Evolutionary conservation across 1,140 invertebrate genomes (phyloP).

Genomic region (Popillia japonica): DNA sequence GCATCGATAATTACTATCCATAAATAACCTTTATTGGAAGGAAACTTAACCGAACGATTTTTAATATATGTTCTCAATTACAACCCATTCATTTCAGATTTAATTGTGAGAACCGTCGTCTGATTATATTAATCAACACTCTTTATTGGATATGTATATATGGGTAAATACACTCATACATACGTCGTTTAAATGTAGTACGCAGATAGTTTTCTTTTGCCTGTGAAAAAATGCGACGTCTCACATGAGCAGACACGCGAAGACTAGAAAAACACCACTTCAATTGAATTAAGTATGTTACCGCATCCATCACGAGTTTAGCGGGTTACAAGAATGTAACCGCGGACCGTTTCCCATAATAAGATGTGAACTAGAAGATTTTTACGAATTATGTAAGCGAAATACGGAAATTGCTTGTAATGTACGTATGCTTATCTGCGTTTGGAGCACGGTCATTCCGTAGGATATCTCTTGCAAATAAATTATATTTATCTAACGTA

Average conservation of each 20-base stretch:
- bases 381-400: background rate
- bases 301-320: background rate
- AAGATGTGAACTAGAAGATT: background rate
- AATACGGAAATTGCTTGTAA: background rate
- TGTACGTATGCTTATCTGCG: background rate
- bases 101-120: background rate
- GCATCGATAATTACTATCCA: background rate
- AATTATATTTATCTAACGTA: too few relatives aligned
- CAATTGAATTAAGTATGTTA: constrained; percentile 1
- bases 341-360: constrained; percentile 1
- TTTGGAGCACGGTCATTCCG: too few relatives aligned
- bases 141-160: background rate
- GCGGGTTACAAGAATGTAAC: background rate
- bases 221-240: background rate
- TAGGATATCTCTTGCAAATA: too few relatives aligned
- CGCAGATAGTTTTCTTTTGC: background rate
- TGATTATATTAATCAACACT: background rate
- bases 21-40: background rate
- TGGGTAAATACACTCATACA: too few relatives aligned
- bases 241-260: background rate
- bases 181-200: too few relatives aligned
- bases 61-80: background rate
- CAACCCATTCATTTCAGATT: background rate
- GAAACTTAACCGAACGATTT: background rate
- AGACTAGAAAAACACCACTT: background rate